Percentiles rank a stretch among this genome's conserved stretches.
These are phyloP conservation scores for Megaceryle maxima DNA, from an alignment of 2,113 vertebrate species.

Conservation along the genomic window DNA sequence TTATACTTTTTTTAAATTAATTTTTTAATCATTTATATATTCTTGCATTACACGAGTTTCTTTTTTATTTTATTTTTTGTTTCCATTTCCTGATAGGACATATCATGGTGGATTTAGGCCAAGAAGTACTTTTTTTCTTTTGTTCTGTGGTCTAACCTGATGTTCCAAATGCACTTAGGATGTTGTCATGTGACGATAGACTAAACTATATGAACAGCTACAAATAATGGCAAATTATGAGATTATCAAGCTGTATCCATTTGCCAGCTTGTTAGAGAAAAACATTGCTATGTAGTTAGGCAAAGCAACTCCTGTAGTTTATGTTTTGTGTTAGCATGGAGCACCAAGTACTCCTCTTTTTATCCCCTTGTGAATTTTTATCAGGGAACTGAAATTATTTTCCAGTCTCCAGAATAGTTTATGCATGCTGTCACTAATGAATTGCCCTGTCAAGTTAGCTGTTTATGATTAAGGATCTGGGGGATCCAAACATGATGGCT, in stretches of 20 bases:
- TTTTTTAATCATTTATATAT: neutral
- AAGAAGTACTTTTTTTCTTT: neutral
- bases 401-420: neutral
- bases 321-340: neutral
- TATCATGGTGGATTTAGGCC: neutral
- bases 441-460: neutral
- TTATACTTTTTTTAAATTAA: neutral
- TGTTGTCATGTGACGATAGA: neutral
- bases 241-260: neutral
- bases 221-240: neutral
- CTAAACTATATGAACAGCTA: neutral
- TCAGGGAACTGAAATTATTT: neutral
- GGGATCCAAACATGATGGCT: neutral
- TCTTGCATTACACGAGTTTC: neutral
- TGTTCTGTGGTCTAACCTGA: neutral
- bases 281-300: neutral
- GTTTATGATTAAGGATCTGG: neutral
- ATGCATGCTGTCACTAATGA: neutral
- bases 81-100: neutral
- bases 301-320: neutral
- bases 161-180: neutral
- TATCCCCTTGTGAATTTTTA: neutral
- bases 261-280: neutral
- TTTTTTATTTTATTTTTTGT: too few relatives aligned
- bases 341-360: neutral